phyloP scores from a whole-genome alignment of 37 sponge, comb jelly and placozoan genomes.

The Cliona cf. orientalis region DNA sequence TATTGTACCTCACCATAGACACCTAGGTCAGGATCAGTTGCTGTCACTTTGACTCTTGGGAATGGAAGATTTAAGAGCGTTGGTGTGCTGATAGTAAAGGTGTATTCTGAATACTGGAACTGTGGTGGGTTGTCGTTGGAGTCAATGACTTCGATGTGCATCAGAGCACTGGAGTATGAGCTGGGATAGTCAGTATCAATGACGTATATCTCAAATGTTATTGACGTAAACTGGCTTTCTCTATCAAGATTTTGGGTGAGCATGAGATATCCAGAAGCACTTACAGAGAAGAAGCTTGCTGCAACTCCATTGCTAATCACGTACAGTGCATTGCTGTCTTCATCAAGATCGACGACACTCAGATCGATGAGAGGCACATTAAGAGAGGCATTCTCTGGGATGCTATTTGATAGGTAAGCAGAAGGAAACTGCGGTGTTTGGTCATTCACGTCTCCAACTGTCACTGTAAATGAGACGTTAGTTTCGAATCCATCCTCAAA shows the following conservation, averaged over 20 bases:
- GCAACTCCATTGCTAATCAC: constrained; percentile 43
- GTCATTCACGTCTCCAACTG: constrained; percentile 65
- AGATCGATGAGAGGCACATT: neutral
- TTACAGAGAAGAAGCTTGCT: constrained; percentile 26
- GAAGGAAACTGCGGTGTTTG: constrained; percentile 42
- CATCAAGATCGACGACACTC: constrained; percentile 41
- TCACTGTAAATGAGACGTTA: constrained; percentile 35
- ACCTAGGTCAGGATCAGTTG: constrained; percentile 58
- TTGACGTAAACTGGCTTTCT: neutral
- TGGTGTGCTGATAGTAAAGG: constrained; percentile 46
- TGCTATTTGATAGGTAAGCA: neutral
- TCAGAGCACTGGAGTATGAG: constrained; percentile 11
- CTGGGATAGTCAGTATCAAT: constrained; percentile 51
- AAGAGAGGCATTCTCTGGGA: constrained; percentile 37
- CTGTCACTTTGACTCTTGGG: constrained; percentile 24
- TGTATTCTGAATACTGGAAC: constrained; percentile 32
- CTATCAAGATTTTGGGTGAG: constrained; percentile 43
- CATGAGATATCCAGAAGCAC: constrained; percentile 22
- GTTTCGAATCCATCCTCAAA: constrained; percentile 16
- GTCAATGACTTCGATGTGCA: constrained; percentile 46
- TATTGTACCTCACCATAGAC: constrained; percentile 33
- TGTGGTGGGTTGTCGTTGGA: constrained; percentile 64
- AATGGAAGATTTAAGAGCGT: constrained; percentile 1
- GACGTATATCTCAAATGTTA: constrained; percentile 36
- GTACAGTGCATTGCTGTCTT: constrained; percentile 33